Evolutionary conservation across 2,113 vertebrate genomes (phyloP), one percentile per base, ranked within the genome.

Genomic region (Rhinolophus sinicus): DNA sequence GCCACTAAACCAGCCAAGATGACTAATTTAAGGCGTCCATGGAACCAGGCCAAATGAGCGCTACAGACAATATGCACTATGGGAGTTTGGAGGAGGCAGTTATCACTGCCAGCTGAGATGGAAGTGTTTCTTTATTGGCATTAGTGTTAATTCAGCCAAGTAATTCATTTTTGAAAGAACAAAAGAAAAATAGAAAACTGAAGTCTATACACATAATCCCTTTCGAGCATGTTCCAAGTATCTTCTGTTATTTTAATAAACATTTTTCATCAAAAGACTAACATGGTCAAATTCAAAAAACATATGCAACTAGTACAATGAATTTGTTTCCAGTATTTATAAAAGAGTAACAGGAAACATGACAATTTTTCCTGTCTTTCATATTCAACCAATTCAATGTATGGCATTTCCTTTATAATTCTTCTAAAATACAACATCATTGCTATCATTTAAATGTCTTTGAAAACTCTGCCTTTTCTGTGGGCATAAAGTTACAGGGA

Each of bases 341-440:
- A 92, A 97, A 93, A 97, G 60, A 96, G 83, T 78, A 95, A 83
- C 89, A 95, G 95, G 97, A 97, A 98, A 93, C 56, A 94, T 50
- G 93, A 96, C 89, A 94, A 91, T 85, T 98, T 93, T 98, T 97
- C 97, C 93, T 97, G 88, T 77, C 83, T 97, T 96, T 97, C 94
- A 97, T 65, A 98, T 64, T 75, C 86, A 93, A 82, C 52, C 77
- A 93, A 84, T 95, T 93, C 65, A 96, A 77, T 26, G 40, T 82
- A 89, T 62, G 86, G 82, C 47, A 96, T 89, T 97, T 98, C 87
- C 92, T 73, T 91, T 58, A 69, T 62, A 91, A 94, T 94, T 96
- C 50, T 90, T 95, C 86, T 70, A 92, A 96, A 93, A 91, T 30
- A 95, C 40, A 95, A 93, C 30, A 50, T 69, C 88, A 72, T 14